A percentile compares a stretch with the other conserved stretches of the same genome.
Evolutionary conservation across 2,113 vertebrate genomes (phyloP).

Genomic region (Pristiophorus japonicus): DNA sequence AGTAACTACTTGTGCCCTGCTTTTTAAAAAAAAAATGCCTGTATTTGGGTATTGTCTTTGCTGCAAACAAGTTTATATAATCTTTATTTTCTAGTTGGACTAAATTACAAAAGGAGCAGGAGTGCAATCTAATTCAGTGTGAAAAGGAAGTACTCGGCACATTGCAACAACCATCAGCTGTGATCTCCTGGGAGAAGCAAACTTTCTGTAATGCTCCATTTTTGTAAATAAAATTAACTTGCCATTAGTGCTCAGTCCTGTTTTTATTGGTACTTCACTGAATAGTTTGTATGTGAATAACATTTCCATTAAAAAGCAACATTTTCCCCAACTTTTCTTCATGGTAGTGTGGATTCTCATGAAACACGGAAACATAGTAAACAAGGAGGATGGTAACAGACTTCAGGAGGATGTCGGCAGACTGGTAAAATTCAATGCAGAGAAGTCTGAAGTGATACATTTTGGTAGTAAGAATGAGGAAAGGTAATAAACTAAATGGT

Average conservation of each 20-base stretch:
- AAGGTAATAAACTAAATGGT: too few species aligned
- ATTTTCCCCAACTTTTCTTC: background rate
- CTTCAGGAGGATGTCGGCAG: background rate
- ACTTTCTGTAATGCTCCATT: constrained; percentile 18
- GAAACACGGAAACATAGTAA: too few species aligned
- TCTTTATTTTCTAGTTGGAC: background rate
- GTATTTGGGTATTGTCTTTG: too few species aligned
- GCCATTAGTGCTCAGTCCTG: too few species aligned
- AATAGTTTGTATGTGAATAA: background rate
- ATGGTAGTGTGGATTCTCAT: background rate
- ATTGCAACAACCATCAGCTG: background rate
- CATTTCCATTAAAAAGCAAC: background rate
- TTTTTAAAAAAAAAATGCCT: too few species aligned
- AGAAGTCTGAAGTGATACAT: too few species aligned
- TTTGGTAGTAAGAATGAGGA: too few species aligned
- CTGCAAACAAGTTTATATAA: background rate
- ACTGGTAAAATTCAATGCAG: too few species aligned
- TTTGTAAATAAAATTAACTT: constrained; percentile 33
- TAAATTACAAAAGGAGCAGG: constrained; percentile 23
- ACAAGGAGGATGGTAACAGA: background rate
- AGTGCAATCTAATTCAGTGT: background rate
- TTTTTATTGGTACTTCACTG: background rate
- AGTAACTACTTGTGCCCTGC: background rate
- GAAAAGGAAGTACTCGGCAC: background rate
- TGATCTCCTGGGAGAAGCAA: background rate